Conservation (phyloP, 1,140 invertebrate species). For the Megalopta genalis region DNA sequence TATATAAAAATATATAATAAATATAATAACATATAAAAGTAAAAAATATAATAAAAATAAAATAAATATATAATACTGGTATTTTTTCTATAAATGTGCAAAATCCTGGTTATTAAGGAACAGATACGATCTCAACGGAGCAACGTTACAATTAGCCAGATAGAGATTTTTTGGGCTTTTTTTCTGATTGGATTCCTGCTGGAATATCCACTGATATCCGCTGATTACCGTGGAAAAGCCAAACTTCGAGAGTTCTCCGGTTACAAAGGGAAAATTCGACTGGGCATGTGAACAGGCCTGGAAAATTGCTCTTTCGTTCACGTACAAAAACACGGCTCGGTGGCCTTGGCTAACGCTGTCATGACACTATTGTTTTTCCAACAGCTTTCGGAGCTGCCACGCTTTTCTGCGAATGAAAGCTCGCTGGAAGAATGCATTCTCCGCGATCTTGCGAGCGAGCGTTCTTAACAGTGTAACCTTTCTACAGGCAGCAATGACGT, state of each 20-base stretch:
- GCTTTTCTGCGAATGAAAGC: not conserved
- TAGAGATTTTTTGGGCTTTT: too few relatives aligned
- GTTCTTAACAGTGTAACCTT: too few relatives aligned
- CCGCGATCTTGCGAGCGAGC: not conserved
- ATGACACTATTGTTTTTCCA: constrained; percentile 7
- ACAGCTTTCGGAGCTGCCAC: not conserved
- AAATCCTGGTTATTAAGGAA: too few relatives aligned
- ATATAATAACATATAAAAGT: too few relatives aligned
- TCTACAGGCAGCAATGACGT: too few relatives aligned
- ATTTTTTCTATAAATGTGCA: too few relatives aligned
- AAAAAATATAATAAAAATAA: too few relatives aligned
- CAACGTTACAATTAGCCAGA: too few relatives aligned
- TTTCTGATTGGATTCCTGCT: not conserved
- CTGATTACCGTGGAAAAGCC: not conserved
- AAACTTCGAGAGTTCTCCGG: not conserved
- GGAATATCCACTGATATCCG: not conserved
- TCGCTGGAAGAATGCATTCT: not conserved
- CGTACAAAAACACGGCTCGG: not conserved
- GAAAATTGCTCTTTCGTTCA: constrained; percentile 27
- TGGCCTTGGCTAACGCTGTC: not conserved
- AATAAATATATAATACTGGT: too few relatives aligned
- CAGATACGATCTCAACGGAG: too few relatives aligned
- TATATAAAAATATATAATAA: too few relatives aligned
- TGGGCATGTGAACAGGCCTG: not conserved
- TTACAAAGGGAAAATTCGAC: constrained; percentile 7